A percentile compares a stretch with the other conserved stretches of the same genome.
Evolutionary conservation across 2,113 vertebrate species (phyloP).

Genomic region (Hippopotamus amphibius): DNA sequence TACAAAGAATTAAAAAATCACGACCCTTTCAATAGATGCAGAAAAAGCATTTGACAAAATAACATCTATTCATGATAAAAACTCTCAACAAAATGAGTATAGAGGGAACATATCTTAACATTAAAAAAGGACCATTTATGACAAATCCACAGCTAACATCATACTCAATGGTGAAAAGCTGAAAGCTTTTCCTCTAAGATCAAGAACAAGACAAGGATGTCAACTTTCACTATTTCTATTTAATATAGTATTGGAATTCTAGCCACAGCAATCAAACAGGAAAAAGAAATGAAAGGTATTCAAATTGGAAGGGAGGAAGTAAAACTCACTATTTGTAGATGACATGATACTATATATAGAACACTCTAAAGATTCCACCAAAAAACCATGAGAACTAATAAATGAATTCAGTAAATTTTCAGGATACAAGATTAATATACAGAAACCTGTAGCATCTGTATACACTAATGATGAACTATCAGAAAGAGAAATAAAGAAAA

Average conservation of each 20-base stretch:
- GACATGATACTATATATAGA: neutral
- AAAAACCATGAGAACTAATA: neutral
- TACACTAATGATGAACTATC: neutral
- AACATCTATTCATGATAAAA: neutral
- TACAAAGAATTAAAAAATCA: neutral
- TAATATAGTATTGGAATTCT: neutral
- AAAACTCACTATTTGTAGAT: neutral
- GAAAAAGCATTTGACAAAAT: neutral
- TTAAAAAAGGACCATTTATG: neutral
- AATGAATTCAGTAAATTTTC: neutral
- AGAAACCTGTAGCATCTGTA: neutral
- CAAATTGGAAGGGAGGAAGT: neutral
- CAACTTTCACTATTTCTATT: neutral
- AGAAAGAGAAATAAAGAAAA: neutral
- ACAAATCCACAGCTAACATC: neutral
- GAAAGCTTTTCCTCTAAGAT: neutral
- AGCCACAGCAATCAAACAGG: neutral
- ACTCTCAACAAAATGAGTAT: neutral
- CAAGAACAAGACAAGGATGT: neutral
- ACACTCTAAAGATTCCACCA: neutral
- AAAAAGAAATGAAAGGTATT: neutral
- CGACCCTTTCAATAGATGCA: neutral
- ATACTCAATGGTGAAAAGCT: neutral
- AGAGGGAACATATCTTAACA: neutral
- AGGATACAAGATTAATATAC: neutral